These are phyloP conservation scores for Diacarnus erythraeanus DNA, from an alignment of 37 sponge, comb jelly and placozoan species.

Conservation along the genomic window DNA sequence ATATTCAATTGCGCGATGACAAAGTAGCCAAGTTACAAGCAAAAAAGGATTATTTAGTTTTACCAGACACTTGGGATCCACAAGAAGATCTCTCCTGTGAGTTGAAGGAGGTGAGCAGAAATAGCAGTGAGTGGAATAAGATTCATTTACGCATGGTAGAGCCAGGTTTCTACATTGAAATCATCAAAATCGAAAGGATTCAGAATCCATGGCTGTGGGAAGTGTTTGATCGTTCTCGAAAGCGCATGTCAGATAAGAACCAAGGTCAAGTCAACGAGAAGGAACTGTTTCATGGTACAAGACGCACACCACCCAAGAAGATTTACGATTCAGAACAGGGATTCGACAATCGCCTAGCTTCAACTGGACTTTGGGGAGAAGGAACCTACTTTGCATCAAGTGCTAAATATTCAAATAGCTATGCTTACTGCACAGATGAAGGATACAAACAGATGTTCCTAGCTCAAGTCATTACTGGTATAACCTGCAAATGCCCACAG, in stretches of 20 bases:
- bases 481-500: constrained; percentile 13
- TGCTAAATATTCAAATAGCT: constrained; percentile 68
- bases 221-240: constrained; percentile 28
- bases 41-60: background rate
- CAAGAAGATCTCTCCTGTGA: constrained; percentile 18
- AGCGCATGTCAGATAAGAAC: constrained; percentile 49
- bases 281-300: constrained; percentile 70
- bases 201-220: constrained; percentile 80
- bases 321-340: constrained; percentile 62
- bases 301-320: constrained; percentile 20
- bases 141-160: background rate
- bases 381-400: constrained; percentile 80
- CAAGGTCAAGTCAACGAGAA: constrained; percentile 45
- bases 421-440: constrained; percentile 18
- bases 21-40: background rate
- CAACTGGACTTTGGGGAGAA: constrained; percentile 68
- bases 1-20: background rate
- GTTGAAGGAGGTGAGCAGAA: constrained; percentile 5
- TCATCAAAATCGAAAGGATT: constrained; percentile 50
- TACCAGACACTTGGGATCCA: constrained; percentile 34
- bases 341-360: constrained; percentile 54
- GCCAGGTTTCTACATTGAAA: constrained; percentile 6
- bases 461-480: constrained; percentile 61
- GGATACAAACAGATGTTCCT: constrained; percentile 58
- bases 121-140: constrained; percentile 32